A percentile compares a stretch with the other conserved stretches of the same genome.
phyloP scores from a whole-genome alignment of 2,797 vertebrate genomes.

The Australoheros facetus region DNA sequence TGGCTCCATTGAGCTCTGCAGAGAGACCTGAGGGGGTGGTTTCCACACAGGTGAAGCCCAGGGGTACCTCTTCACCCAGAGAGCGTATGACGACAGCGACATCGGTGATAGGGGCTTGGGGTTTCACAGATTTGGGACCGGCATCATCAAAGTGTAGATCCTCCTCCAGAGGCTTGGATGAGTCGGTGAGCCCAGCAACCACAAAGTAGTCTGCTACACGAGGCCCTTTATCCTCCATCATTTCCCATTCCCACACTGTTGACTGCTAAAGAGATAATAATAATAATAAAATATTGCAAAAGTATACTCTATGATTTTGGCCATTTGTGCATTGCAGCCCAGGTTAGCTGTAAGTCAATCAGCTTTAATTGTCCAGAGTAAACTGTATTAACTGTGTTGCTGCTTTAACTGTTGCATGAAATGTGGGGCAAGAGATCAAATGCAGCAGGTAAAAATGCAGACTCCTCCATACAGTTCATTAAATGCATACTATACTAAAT shows the following conservation, averaged over 20 bases:
- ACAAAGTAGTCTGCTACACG: constrained; percentile 99
- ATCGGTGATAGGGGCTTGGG: constrained; percentile 96
- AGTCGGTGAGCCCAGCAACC: constrained; percentile 93
- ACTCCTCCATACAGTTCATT: constrained; percentile 16
- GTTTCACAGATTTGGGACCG: constrained; percentile 86
- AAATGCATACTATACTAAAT: constrained; percentile 9
- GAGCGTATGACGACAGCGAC: constrained; percentile 94
- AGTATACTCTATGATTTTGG: background rate
- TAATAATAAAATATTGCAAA: background rate
- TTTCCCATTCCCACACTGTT: constrained; percentile 88
- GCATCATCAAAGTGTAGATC: constrained; percentile 93
- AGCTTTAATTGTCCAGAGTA: constrained; percentile 1
- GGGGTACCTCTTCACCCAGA: constrained; percentile 94
- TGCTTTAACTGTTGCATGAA: constrained; percentile 20
- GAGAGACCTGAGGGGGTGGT: constrained; percentile 92
- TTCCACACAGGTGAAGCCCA: constrained; percentile 91
- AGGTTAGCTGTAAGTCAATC: background rate
- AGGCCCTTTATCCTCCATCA: constrained; percentile 98
- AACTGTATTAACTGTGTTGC: background rate
- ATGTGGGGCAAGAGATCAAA: background rate
- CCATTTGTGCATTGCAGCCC: background rate
- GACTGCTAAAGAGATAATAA: constrained; percentile 46
- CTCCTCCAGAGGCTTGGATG: constrained; percentile 94
- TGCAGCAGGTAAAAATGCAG: constrained; percentile 20
- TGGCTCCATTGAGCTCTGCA: constrained; percentile 96